Conservation (phyloP, 2,888 invertebrate species). For the Cantharis rufa region DNA sequence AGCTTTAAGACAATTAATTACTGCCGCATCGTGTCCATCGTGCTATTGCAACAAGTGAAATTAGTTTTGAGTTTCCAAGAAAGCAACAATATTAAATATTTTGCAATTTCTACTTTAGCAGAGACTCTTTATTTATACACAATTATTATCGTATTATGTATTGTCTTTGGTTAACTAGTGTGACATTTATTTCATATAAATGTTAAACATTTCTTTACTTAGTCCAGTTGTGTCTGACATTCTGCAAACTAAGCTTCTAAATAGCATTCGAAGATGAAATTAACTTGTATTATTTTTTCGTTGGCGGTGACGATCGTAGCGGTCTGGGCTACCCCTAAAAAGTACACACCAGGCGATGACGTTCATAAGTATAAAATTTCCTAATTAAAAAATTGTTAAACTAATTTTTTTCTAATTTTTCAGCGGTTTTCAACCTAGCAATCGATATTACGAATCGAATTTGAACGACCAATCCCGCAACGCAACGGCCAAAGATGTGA, state of each 20-base stretch:
- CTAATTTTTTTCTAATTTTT: constrained; percentile 13
- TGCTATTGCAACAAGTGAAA: not conserved
- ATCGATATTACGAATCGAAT: constrained; percentile 52
- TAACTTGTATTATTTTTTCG: not conserved
- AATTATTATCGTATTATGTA: constrained; percentile 30
- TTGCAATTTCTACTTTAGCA: not conserved
- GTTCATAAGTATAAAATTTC: constrained; percentile 37
- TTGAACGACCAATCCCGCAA: constrained; percentile 33
- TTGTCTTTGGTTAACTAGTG: constrained; percentile 51
- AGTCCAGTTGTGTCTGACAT: constrained; percentile 7
- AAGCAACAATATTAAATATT: constrained; percentile 1
- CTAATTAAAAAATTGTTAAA: not conserved
- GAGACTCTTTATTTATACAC: not conserved
- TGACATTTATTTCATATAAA: constrained; percentile 48
- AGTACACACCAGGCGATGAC: constrained; percentile 44
- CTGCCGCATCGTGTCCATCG: not conserved
- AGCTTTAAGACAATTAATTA: not conserved
- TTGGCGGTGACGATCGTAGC: constrained; percentile 9
- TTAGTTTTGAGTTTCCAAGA: not conserved
- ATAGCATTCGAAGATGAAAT: constrained; percentile 17
- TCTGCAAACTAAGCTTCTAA: not conserved
- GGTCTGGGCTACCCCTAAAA: constrained; percentile 44
- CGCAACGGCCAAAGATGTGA: constrained; percentile 31
- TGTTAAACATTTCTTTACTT: constrained; percentile 3
- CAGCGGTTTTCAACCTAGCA: constrained; percentile 57